Conservation (phyloP, 1,140 invertebrate species). For the Drosophila elegans region DNA sequence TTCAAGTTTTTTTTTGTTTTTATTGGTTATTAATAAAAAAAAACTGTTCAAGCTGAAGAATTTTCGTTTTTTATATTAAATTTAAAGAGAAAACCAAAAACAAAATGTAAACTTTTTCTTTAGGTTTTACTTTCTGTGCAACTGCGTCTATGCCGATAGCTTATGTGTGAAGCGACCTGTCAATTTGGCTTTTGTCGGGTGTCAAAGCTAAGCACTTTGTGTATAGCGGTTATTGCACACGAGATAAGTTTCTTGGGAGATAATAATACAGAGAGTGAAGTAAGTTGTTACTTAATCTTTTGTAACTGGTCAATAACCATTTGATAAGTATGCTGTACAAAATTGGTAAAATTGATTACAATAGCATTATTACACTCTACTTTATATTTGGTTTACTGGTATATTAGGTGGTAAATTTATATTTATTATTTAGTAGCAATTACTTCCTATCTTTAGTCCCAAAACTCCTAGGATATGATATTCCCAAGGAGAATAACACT, state of each 20-base stretch:
- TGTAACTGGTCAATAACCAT: neutral
- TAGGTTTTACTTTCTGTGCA: conserved; percentile 1
- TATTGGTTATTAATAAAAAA: no score
- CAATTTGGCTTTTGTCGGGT: conserved; percentile 53
- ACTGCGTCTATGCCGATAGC: conserved; percentile 6
- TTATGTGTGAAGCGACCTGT: conserved; percentile 44
- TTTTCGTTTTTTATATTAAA: no score
- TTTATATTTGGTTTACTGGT: no score
- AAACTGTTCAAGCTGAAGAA: no score
- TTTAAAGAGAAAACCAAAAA: neutral
- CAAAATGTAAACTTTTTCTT: no score
- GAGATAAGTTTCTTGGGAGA: conserved; percentile 33
- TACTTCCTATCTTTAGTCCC: neutral
- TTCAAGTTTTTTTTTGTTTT: no score
- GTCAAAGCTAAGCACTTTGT: conserved; percentile 54
- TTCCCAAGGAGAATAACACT: conserved; percentile 2
- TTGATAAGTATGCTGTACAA: conserved; percentile 10
- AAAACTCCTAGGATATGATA: neutral
- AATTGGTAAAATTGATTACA: neutral
- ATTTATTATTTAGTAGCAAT: no score
- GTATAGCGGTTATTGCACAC: conserved; percentile 41
- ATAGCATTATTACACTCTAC: no score
- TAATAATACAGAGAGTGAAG: neutral
- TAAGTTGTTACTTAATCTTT: conserved; percentile 13
- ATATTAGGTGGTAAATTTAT: no score